Evolutionary conservation across 2,888 invertebrate genomes (phyloP), one percentile per base, ranked within the genome.

Genomic region (Lasioglossum oenotherae): DNA sequence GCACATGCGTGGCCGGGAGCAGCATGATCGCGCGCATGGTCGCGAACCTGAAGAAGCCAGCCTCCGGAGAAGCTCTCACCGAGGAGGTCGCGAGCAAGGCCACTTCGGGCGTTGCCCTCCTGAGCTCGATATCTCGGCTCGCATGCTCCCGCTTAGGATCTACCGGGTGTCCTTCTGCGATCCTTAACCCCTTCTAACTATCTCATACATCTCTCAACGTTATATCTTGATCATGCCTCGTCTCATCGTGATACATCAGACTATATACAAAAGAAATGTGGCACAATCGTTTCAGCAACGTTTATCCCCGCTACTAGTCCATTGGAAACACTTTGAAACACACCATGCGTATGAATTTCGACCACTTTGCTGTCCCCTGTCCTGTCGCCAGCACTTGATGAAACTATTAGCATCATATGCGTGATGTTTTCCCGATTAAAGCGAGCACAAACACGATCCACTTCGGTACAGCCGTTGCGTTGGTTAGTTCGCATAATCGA

Each of bases 11-110:
- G 23, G 53, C 23, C 53, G 53, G 53, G 53, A 23, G 23, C 53
- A 53, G 53, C 53, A 53, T 53, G 53, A 53, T 23, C 73, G 75
- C 67, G 60, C 79, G 64, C 71, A 31, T 19, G 64, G 4, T 67
- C 31, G 74, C 69, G 49, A 72, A 78, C 46, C 80, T 74, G 78
- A 77, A 60, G 80, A 82, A n/a, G 53, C 44, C 84, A 86, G 77
- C 81, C 87, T 81, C 78, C 46, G 77, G 72, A 81, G 85, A 87
- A 81, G 85, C 85, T 84, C 84, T 86, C 88, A 74, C 72, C 76
- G 92, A 93, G 93, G 94, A 94, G 94, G 94, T 94, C 94, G 94
- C 92, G 93, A 92, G 94, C 94, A 95, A 95, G 94, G 94, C 94
- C 94, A 94, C 92, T 87, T 89, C 92, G 94, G 94, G 92, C 94